Percentiles rank a stretch among this genome's conserved stretches.
Conservation (phyloP, 2,797 vertebrate genomes). For the Lophius americanus region DNA sequence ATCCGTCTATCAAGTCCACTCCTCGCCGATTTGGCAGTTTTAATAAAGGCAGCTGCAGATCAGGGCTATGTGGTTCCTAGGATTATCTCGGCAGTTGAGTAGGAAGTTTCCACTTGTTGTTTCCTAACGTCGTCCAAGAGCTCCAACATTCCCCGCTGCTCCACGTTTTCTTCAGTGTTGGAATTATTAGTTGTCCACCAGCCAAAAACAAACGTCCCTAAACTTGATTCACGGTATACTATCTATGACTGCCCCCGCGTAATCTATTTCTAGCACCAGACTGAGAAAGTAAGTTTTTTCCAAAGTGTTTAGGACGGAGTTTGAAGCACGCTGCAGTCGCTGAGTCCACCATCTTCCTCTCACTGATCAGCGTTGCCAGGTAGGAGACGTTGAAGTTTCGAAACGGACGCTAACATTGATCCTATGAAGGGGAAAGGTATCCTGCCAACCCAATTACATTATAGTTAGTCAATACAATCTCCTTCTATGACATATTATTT, state of each 20-base stretch:
- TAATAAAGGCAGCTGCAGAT: not conserved
- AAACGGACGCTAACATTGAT: too few relatives aligned
- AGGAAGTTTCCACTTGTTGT: constrained; percentile 10
- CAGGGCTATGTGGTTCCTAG: not conserved
- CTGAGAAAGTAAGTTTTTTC: constrained; percentile 70
- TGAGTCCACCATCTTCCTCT: constrained; percentile 85
- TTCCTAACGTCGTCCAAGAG: constrained; percentile 22
- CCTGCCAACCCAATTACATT: too few relatives aligned
- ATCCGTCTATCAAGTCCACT: not conserved
- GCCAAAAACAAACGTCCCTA: constrained; percentile 9
- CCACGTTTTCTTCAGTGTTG: constrained; percentile 19
- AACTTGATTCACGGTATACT: constrained; percentile 59
- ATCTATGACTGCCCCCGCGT: constrained; percentile 83
- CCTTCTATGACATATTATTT: too few relatives aligned
- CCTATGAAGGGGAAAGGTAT: too few relatives aligned
- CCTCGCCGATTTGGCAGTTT: constrained; percentile 9
- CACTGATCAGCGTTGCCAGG: constrained; percentile 41
- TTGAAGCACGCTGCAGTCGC: constrained; percentile 75
- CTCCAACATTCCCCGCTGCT: constrained; percentile 34
- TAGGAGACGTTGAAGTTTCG: not conserved
- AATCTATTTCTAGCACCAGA: constrained; percentile 77
- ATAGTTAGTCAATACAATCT: too few relatives aligned
- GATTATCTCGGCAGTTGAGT: not conserved
- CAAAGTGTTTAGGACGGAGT: constrained; percentile 79
- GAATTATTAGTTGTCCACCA: constrained; percentile 1